phyloP scores from a whole-genome alignment of 35 echinoderm and acorn worm genomes.

The Ophioderma brevispina region DNA sequence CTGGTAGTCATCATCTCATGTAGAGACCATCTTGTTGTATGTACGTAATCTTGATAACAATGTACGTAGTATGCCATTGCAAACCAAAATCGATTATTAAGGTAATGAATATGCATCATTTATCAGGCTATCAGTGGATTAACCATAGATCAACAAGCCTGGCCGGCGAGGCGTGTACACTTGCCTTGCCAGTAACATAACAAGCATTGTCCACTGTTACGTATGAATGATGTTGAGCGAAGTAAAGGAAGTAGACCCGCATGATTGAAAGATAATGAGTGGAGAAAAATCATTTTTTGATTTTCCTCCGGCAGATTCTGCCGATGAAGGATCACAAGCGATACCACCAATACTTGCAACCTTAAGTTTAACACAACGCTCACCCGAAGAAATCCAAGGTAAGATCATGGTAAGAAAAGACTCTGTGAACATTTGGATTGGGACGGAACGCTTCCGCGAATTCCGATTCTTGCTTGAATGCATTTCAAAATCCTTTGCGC shows the following conservation, averaged over 20 bases:
- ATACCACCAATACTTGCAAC: too few species aligned
- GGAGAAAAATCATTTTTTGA: neutral
- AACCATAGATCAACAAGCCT: neutral
- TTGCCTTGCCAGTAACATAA: neutral
- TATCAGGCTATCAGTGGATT: neutral
- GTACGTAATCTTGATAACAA: neutral
- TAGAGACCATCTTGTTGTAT: neutral
- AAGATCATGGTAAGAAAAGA: too few species aligned
- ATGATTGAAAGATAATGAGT: neutral
- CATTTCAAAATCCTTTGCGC: too few species aligned
- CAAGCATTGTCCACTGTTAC: too few species aligned
- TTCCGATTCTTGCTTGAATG: too few species aligned
- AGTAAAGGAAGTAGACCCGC: neutral
- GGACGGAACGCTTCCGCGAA: too few species aligned
- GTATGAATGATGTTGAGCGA: neutral
- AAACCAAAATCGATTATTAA: neutral
- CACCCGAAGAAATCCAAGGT: too few species aligned
- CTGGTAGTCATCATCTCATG: too few species aligned
- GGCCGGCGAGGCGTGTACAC: neutral
- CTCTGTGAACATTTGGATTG: too few species aligned
- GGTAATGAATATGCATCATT: neutral
- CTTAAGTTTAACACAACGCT: too few species aligned
- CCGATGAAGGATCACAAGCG: too few species aligned
- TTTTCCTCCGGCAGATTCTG: too few species aligned
- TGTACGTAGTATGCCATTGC: neutral